phyloP scores from a whole-genome alignment of 2,888 invertebrate genomes.

The Dioctria rufipes region DNA sequence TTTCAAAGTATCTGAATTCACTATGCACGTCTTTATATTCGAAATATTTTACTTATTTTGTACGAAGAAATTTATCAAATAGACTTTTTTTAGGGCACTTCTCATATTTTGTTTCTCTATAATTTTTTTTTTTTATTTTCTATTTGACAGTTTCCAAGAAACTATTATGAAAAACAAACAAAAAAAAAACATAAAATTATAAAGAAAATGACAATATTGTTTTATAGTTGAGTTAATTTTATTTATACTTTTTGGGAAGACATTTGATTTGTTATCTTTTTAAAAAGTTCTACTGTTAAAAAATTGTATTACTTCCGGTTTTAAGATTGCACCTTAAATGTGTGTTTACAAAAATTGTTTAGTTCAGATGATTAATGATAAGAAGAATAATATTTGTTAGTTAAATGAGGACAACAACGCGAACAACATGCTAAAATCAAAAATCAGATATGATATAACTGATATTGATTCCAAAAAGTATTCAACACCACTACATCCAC shows the following conservation, averaged over 20 bases:
- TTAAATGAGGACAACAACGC: too few relatives aligned
- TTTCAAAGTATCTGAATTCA: constrained; percentile 1
- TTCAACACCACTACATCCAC: too few relatives aligned
- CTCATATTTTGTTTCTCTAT: constrained; percentile 5
- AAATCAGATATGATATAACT: too few relatives aligned
- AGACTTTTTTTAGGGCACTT: constrained; percentile 46
- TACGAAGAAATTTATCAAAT: constrained; percentile 42
- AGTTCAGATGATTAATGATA: background rate
- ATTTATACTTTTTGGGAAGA: constrained; percentile 46
- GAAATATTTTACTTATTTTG: constrained; percentile 20
- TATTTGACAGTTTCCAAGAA: constrained; percentile 36
- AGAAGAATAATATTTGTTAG: too few relatives aligned
- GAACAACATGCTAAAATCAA: too few relatives aligned
- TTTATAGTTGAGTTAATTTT: constrained; percentile 27
- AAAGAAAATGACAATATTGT: background rate
- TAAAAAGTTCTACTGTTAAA: constrained; percentile 25
- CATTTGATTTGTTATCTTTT: constrained; percentile 45
- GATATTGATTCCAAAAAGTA: too few relatives aligned
- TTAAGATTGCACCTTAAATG: constrained; percentile 38
- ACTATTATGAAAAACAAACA: background rate
- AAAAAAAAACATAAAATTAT: background rate
- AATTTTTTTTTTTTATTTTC: constrained; percentile 5
- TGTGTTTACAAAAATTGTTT: constrained; percentile 7
- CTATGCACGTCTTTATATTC: background rate
- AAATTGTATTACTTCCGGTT: background rate